Base-by-base conservation (phyloP, 1,140 invertebrate genomes). In the Antheraea pernyi region DNA sequence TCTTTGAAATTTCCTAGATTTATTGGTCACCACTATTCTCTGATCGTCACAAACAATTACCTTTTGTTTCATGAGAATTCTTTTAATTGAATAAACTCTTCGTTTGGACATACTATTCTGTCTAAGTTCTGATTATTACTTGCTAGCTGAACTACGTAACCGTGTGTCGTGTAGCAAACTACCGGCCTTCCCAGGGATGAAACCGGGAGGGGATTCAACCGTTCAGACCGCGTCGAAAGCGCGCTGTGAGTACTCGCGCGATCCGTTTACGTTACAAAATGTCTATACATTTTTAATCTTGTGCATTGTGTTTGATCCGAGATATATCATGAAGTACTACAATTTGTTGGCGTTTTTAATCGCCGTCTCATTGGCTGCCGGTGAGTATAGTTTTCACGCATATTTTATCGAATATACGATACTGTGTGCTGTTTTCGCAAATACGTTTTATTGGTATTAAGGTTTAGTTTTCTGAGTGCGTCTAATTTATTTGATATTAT, bases 221-320 rank as follows among this genome's bases (percentile, higher is more conserved):
- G 39, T 11, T 42, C 62, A 65, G 64, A 59, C 36, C 65, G 65
- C 65, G 65, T 67, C 30, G 53, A 67, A 39, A 53, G 65, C 65
- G 65, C 65, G 16, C 19, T 16, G 13, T 9, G 11, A 6, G 7
- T 22, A 13, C 53, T 19, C 64, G 64, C 18, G 64, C 10, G 30
- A 19, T 65, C 6, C 36, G 19, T 10, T 7, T 65, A 16, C 36
- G 19, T 10, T 7, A 53, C 16, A 67, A 59, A 39, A 67, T 67
- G 65, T 59, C 36, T 8, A 16, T 13, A 19, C 30, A 67, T 59
- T 59, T 59, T 59, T 48, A 13, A 65, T 36, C 13, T 18, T 19
- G n/a, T 65, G 64, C 46, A 19, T 22, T 59, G 63, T 65, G 63
- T 18, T 65, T n/a, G 3, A 46, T n/a, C 18, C 42, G 46, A n/a